Evolutionary conservation across 1,140 invertebrate genomes (phyloP).

Genomic region (Parapsyche elsis): DNA sequence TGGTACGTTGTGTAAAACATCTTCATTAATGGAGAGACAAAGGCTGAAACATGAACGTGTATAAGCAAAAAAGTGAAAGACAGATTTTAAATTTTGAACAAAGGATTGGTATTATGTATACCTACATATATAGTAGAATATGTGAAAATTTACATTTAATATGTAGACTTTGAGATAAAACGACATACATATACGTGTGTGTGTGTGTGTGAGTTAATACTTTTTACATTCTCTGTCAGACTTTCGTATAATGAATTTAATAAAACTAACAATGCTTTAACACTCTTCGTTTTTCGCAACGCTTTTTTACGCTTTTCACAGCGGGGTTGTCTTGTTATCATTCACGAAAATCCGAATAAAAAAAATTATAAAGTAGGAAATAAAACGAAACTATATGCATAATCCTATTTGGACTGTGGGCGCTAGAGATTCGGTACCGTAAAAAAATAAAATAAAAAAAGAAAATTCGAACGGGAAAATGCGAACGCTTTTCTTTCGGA

Average conservation of each 20-base stretch:
- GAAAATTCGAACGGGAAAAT: background rate
- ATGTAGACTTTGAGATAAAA: no score
- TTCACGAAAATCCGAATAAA: background rate
- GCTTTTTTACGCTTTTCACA: background rate
- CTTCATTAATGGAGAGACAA: no score
- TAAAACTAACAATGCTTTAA: background rate
- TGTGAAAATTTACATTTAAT: no score
- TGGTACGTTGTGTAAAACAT: no score
- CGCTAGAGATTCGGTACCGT: background rate
- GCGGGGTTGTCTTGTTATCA: background rate
- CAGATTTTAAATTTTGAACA: no score
- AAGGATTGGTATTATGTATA: no score
- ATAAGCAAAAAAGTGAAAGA: no score
- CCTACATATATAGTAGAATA: no score
- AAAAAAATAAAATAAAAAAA: slow-evolving; percentile 7
- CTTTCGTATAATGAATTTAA: background rate
- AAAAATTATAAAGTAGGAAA: background rate
- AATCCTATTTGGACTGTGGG: slow-evolving; percentile 8
- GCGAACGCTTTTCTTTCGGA: background rate
- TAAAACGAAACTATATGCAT: slow-evolving; percentile 18
- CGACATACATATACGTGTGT: no score
- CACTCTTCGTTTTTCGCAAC: background rate
- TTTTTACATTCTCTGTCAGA: background rate
- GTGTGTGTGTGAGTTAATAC: no score
- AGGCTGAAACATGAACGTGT: no score